Evolutionary conservation across 1,140 invertebrate genomes (phyloP).

Genomic region (Augochlora pura): DNA sequence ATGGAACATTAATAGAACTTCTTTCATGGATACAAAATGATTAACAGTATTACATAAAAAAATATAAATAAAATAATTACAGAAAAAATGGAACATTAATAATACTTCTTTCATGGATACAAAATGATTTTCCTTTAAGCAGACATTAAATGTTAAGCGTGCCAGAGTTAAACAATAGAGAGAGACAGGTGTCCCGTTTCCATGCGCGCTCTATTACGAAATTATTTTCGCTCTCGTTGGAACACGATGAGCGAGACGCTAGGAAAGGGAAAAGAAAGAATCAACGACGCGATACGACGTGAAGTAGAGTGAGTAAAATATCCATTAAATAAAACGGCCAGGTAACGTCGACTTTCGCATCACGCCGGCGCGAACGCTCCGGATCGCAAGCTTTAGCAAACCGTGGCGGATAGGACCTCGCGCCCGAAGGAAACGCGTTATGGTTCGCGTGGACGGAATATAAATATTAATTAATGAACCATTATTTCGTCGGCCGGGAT

Average conservation of each 20-base stretch:
- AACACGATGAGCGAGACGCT: neutral
- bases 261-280: slow-evolving; percentile 24
- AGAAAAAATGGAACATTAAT: no score
- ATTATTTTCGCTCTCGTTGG: neutral
- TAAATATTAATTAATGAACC: slow-evolving; percentile 71
- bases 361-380: neutral
- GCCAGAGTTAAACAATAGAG: no score
- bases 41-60: no score
- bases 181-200: no score
- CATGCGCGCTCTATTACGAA: neutral
- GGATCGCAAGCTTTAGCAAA: slow-evolving; percentile 30
- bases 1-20: no score
- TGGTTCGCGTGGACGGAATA: slow-evolving; percentile 54
- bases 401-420: neutral
- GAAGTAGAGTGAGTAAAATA: neutral
- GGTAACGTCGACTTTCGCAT: neutral
- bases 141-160: no score
- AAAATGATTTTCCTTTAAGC: no score
- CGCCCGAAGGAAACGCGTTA: slow-evolving; percentile 63
- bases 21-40: no score
- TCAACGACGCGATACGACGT: neutral
- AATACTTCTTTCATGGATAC: no score
- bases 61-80: no score
- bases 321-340: slow-evolving; percentile 28
- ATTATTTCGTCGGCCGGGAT: slow-evolving; percentile 49